Percentiles rank a stretch among this genome's conserved stretches.
phyloP scores from a whole-genome alignment of 2,113 vertebrate species.

The Psilopsiagon aurifrons region DNA sequence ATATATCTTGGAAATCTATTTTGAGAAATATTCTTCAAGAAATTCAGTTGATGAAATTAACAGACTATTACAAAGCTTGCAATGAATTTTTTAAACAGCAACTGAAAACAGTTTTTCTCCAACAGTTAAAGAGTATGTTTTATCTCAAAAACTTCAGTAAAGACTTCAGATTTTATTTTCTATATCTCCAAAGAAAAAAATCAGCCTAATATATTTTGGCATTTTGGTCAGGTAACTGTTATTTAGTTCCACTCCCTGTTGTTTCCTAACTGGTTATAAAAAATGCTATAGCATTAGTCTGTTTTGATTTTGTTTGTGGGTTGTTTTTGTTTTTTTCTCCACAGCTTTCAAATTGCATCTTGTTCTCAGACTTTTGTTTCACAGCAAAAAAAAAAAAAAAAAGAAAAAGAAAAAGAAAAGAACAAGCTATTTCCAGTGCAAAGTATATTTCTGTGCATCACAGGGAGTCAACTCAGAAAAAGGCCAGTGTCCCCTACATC shows the following conservation, averaged over 20 bases:
- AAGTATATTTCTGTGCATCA: not conserved
- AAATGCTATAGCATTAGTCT: not conserved
- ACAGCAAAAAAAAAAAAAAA: not conserved
- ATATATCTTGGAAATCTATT: not conserved
- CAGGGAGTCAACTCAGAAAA: not conserved
- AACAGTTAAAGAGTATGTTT: not conserved
- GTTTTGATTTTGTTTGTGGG: not conserved
- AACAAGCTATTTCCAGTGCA: not conserved
- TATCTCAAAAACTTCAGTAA: not conserved
- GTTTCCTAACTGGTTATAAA: not conserved
- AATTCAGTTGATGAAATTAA: not conserved
- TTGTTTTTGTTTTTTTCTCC: not conserved
- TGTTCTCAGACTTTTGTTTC: not conserved
- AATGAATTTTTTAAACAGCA: not conserved
- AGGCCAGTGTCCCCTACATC: not conserved
- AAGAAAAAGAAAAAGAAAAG: not conserved
- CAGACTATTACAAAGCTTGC: not conserved
- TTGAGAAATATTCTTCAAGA: not conserved
- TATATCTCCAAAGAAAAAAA: not conserved
- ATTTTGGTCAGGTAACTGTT: not conserved
- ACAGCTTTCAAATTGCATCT: not conserved
- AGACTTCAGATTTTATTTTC: not conserved
- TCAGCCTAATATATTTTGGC: not conserved
- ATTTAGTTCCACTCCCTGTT: not conserved
- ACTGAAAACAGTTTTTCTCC: not conserved